phyloP scores from a whole-genome alignment of 2,888 invertebrate species.

The Diabrotica balteata region DNA sequence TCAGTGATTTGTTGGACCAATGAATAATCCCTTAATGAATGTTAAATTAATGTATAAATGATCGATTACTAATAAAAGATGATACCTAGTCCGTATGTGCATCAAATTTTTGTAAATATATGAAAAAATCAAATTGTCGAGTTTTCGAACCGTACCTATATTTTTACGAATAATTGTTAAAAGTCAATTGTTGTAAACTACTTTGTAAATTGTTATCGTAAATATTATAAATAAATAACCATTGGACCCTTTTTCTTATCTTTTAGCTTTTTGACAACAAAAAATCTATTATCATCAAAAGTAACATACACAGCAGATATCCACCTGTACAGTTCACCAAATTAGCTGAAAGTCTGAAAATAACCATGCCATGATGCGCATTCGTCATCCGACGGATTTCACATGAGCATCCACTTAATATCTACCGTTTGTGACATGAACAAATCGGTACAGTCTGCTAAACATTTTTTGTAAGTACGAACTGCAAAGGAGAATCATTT shows the following conservation, averaged over 20 bases:
- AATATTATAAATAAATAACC: constrained; percentile 38
- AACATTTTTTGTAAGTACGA: no score
- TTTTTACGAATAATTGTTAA: constrained; percentile 45
- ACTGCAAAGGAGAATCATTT: no score
- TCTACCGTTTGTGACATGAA: no score
- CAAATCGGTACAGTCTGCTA: no score
- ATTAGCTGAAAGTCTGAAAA: no score
- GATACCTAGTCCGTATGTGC: constrained; percentile 47
- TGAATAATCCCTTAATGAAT: constrained; percentile 43
- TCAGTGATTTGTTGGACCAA: constrained; percentile 55
- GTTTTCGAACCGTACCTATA: constrained; percentile 38
- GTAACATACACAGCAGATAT: no score
- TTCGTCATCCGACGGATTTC: no score
- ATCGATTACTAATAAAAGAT: constrained; percentile 38
- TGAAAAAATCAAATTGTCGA: constrained; percentile 33
- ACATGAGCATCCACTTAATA: no score
- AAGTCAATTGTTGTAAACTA: constrained; percentile 43
- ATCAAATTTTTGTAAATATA: constrained; percentile 44
- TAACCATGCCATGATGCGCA: no score
- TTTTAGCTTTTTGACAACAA: neutral
- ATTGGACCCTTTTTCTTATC: neutral
- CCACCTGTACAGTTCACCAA: no score
- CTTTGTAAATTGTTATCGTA: constrained; percentile 46
- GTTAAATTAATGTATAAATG: constrained; percentile 6
- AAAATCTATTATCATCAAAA: no score